Percentiles rank a stretch among this genome's conserved stretches.
Conservation (phyloP, 1,140 invertebrate genomes). For the Cryptotermes secundus region DNA sequence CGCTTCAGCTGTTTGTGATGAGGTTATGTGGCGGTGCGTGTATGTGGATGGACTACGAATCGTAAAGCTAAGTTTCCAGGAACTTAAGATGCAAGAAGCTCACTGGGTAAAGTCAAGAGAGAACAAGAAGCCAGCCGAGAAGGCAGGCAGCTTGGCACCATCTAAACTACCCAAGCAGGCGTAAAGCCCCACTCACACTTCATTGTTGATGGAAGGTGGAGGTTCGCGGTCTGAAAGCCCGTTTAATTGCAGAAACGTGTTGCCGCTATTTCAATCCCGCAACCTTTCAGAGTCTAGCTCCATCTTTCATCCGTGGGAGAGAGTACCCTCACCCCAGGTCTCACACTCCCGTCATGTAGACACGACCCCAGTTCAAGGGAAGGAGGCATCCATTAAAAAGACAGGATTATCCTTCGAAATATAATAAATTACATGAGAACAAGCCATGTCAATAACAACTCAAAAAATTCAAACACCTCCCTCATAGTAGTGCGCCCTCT, state of each 20-base stretch:
- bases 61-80: neutral
- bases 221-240: neutral
- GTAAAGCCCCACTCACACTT: neutral
- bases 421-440: conserved; percentile 18
- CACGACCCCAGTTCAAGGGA: neutral
- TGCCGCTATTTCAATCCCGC: neutral
- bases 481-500: too few relatives aligned
- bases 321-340: neutral
- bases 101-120: neutral
- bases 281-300: neutral
- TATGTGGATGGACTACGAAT: neutral
- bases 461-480: neutral
- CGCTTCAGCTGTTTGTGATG: neutral
- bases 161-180: neutral
- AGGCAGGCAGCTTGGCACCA: neutral
- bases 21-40: neutral
- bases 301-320: conserved; percentile 10
- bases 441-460: neutral
- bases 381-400: conserved; percentile 4
- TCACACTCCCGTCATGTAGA: neutral
- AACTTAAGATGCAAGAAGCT: neutral
- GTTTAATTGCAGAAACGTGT: conserved; percentile 16
- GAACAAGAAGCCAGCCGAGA: neutral
- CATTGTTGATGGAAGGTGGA: neutral
- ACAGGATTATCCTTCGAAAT: conserved; percentile 15